Base-by-base conservation (phyloP, 2,888 invertebrate species). In the Ethmia dodecea region DNA sequence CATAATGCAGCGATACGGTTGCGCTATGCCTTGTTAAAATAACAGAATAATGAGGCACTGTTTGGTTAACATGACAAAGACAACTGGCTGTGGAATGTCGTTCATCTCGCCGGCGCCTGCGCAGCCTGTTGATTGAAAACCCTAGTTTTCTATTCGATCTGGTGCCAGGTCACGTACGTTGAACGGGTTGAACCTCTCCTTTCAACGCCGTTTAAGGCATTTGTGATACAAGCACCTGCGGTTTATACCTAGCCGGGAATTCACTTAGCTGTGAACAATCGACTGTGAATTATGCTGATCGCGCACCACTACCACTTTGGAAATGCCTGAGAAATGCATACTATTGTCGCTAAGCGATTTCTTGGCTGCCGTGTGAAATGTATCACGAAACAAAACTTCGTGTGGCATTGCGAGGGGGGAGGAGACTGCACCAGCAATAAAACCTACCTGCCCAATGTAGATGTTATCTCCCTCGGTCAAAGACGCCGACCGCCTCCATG, bases 1-100 rank as follows among this genome's bases (percentile, higher is more conserved):
- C 11, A 30, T 30, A 30, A 30, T 30, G 20, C 30, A 30, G 16
- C 37, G 31, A 31, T 14, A 20, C 28, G 20, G 27, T 20, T 31
- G 54, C 56, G 62, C 55, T 61, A 73, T 66, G 79, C 61, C 64
- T 76, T 69, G 73, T 83, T 83, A 81, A 83, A 81, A 81, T 83
- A 78, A 71, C 79, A 73, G 76, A 72, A 78, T 80, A 80, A 76
- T 74, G 73, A 76, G 64, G 53, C 60, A 56, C 59, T 77, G 74
- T 79, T 78, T 79, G 73, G 69, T 81, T 83, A 74, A 70, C 80
- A 79, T 79, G 74, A 83, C 83, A 83, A 81, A 72, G 74, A 62
- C 58, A 58, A 49, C 56, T 54, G 48, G 45, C 40, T 44, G 48
- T 45, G 76, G 80, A 78, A 80, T 80, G 78, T 58, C 49, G 71